Evolutionary conservation across 2,888 invertebrate species (phyloP).

Genomic region (Chalcis sispes): DNA sequence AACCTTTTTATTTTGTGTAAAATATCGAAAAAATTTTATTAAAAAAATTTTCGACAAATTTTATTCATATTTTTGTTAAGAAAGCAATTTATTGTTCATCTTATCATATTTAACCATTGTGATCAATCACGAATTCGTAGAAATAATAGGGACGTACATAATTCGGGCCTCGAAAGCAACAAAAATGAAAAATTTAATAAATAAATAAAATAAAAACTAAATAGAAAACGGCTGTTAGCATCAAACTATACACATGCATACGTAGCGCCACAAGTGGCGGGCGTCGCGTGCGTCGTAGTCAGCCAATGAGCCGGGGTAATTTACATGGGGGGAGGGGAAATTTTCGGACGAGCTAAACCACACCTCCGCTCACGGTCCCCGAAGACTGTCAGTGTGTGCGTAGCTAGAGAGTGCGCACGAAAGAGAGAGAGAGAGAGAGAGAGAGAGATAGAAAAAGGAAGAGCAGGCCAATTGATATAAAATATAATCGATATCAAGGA

Average conservation of each 20-base stretch:
- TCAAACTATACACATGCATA: no score
- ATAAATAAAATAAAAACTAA: neutral
- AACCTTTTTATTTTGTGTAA: no score
- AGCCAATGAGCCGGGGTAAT: slow-evolving; percentile 46
- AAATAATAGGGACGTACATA: no score
- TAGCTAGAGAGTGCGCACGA: neutral
- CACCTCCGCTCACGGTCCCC: slow-evolving; percentile 28
- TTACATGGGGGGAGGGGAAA: slow-evolving; percentile 42
- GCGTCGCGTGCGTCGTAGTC: neutral
- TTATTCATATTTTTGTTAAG: no score
- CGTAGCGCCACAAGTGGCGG: slow-evolving; percentile 10
- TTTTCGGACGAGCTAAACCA: slow-evolving; percentile 33
- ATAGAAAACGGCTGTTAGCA: no score
- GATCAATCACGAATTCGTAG: no score
- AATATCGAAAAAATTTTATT: no score
- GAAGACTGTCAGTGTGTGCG: no score
- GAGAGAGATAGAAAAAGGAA: slow-evolving; percentile 34
- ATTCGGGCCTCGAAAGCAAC: no score
- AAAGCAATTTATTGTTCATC: no score
- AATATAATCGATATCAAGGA: slow-evolving; percentile 38
- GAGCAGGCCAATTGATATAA: slow-evolving; percentile 43
- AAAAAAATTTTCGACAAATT: no score
- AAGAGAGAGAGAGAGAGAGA: neutral
- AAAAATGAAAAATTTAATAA: slow-evolving; percentile 4
- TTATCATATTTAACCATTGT: no score